Evolutionary conservation across 2,888 invertebrate species (phyloP).

Genomic region (Lasioglossum pauxillum): DNA sequence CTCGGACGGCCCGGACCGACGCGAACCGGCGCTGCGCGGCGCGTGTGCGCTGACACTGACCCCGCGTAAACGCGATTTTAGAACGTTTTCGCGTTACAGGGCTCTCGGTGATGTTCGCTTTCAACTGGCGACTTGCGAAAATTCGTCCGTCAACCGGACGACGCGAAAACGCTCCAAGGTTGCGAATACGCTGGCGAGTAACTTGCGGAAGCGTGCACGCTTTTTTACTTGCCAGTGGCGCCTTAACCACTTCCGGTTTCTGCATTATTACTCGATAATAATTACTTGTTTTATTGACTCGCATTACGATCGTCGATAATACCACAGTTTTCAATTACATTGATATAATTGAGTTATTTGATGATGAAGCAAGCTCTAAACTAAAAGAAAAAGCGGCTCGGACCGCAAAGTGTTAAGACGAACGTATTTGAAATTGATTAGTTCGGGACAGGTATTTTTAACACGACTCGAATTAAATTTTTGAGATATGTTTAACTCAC

Average conservation of each 20-base stretch:
- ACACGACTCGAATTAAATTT: background rate
- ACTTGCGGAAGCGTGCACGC: too few species aligned
- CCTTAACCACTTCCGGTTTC: too few species aligned
- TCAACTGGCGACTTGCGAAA: background rate
- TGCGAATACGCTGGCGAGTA: background rate
- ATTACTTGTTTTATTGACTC: too few species aligned
- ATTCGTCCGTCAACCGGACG: background rate
- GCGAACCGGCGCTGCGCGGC: background rate
- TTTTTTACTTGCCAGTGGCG: background rate
- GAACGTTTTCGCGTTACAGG: background rate
- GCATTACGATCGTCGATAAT: too few species aligned
- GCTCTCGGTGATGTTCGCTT: background rate
- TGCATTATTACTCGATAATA: too few species aligned
- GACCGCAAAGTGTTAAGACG: too few species aligned
- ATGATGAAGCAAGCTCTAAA: too few species aligned
- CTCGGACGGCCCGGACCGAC: background rate
- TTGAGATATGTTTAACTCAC: conserved; percentile 66
- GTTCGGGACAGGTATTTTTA: too few species aligned
- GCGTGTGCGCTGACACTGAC: background rate
- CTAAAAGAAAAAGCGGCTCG: too few species aligned
- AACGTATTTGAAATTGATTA: too few species aligned
- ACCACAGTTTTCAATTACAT: too few species aligned
- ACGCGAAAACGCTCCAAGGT: background rate
- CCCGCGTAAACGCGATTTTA: background rate
- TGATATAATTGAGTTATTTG: too few species aligned